Evolutionary conservation across 2,113 vertebrate genomes (phyloP).

Genomic region (Gulo gulo): DNA sequence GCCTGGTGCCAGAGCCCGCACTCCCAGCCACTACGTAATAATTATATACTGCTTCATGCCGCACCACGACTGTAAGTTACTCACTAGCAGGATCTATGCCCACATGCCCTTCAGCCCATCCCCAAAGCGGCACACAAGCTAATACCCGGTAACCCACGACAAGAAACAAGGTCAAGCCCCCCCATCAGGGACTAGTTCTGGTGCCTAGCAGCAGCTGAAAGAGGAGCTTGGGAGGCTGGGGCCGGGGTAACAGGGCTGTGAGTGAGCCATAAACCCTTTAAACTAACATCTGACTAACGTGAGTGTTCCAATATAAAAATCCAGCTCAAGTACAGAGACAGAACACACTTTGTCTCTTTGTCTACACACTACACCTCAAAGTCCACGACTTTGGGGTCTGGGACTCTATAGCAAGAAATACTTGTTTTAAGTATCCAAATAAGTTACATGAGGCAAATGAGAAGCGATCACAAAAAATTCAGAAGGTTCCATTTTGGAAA

Average conservation of each 20-base stretch:
- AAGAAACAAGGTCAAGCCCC: not conserved
- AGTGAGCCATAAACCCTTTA: not conserved
- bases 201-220: not conserved
- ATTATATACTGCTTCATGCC: not conserved
- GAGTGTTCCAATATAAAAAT: not conserved
- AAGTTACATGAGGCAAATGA: not conserved
- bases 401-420: not conserved
- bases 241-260: not conserved
- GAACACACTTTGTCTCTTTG: not conserved
- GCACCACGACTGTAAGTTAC: not conserved
- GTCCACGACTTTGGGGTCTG: not conserved
- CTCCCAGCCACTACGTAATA: not conserved
- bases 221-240: not conserved
- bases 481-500: not conserved
- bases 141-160: not conserved
- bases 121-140: not conserved
- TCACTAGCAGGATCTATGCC: not conserved
- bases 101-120: not conserved
- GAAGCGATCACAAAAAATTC: not conserved
- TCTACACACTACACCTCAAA: not conserved
- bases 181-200: not conserved
- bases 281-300: not conserved
- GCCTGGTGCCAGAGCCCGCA: not conserved
- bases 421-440: not conserved
- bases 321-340: not conserved